These are phyloP conservation scores for Hemibagrus guttatus DNA, from an alignment of 2,797 vertebrate genomes.

Conservation along the genomic window DNA sequence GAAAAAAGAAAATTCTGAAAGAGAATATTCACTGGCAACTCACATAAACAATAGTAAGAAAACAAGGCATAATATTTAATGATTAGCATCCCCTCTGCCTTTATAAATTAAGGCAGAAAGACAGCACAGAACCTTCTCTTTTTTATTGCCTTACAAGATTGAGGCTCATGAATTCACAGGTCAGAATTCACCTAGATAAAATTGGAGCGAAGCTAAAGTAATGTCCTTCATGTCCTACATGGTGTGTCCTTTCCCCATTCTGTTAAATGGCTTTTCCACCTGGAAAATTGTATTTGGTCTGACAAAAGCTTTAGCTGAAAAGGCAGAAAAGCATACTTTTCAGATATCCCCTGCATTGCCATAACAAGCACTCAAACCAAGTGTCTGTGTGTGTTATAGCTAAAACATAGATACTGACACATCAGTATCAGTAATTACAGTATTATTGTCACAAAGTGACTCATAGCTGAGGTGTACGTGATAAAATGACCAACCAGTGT, in stretches of 20 bases:
- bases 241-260: background rate
- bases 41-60: background rate
- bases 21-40: background rate
- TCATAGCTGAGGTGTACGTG: background rate
- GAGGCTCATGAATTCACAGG: background rate
- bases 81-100: background rate
- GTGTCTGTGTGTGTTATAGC: background rate
- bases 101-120: background rate
- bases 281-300: conserved; percentile 12
- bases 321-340: background rate
- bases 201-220: background rate
- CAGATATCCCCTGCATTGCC: background rate
- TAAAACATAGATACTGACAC: background rate
- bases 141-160: background rate
- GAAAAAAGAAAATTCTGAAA: too few species aligned
- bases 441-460: background rate
- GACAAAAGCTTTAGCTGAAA: background rate
- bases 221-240: background rate
- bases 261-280: background rate
- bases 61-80: background rate
- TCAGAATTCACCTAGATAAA: conserved; percentile 4
- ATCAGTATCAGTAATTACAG: background rate
- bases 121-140: background rate
- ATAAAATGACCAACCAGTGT: background rate
- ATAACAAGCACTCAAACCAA: background rate